Evolutionary conservation across 37 sponge, comb jelly and placozoan genomes (phyloP).

Genomic region (Beroe forskalii): DNA sequence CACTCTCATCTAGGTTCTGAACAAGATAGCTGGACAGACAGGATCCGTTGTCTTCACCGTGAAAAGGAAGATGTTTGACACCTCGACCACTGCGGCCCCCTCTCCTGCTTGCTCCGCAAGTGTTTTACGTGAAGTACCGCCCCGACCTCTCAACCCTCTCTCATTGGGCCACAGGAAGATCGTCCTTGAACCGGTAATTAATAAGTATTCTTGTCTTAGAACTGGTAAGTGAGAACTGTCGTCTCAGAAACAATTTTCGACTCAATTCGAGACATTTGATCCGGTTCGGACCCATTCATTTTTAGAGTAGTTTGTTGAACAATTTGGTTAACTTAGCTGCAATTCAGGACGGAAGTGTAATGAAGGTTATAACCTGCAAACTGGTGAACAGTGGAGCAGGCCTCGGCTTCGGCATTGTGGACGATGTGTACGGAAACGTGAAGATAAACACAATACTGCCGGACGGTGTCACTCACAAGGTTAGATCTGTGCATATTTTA

Average conservation of each 20-base stretch:
- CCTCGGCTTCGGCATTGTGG: conserved; percentile 58
- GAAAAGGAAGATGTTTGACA: conserved; percentile 2
- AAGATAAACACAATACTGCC: conserved; percentile 21
- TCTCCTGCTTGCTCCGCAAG: neutral
- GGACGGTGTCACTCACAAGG: conserved; percentile 22
- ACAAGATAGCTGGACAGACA: conserved; percentile 18
- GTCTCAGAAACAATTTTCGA: too few relatives aligned
- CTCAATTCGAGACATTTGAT: too few relatives aligned
- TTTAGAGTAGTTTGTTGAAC: too few relatives aligned
- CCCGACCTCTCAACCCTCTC: conserved; percentile 22
- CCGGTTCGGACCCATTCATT: too few relatives aligned
- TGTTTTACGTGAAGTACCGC: neutral
- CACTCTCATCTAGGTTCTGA: conserved; percentile 17
- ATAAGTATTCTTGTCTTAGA: neutral
- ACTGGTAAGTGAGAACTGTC: neutral
- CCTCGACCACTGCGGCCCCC: neutral
- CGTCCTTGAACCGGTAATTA: conserved; percentile 32
- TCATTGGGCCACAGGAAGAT: neutral
- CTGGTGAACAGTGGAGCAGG: conserved; percentile 8
- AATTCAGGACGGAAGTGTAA: conserved; percentile 21
- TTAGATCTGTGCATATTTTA: neutral
- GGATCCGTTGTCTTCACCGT: conserved; percentile 33
- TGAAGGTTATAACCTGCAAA: neutral
- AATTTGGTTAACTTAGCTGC: too few relatives aligned
- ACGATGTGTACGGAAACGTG: conserved; percentile 54